These are phyloP conservation scores for Axis porcinus DNA, from an alignment of 2,113 vertebrate genomes.

Conservation along the genomic window DNA sequence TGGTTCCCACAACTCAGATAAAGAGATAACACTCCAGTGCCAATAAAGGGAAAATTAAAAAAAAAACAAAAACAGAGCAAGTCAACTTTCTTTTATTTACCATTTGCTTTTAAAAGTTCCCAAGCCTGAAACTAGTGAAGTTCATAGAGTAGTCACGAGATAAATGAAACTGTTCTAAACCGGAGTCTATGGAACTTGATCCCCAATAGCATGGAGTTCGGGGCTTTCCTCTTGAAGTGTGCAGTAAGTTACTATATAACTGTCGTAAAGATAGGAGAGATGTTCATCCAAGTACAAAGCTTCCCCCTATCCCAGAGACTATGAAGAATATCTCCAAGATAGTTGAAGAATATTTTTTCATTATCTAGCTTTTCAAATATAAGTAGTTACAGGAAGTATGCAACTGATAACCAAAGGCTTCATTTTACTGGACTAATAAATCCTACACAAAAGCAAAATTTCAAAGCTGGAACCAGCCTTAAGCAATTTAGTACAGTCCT, in stretches of 20 bases:
- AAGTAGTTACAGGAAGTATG: background rate
- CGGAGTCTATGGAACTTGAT: background rate
- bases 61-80: background rate
- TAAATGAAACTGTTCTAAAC: background rate
- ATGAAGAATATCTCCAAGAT: background rate
- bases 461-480: background rate
- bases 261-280: background rate
- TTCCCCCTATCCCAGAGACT: background rate
- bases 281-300: background rate
- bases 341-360: background rate
- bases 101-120: slow-evolving; percentile 26
- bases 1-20: background rate
- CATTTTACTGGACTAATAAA: background rate
- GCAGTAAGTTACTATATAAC: background rate
- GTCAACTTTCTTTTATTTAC: background rate
- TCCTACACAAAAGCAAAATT: background rate
- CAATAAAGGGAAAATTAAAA: background rate
- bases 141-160: background rate
- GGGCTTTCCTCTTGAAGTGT: background rate
- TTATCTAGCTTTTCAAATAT: background rate
- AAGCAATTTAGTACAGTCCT: background rate
- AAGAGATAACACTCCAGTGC: background rate
- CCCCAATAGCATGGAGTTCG: background rate
- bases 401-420: background rate
- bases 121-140: background rate